A percentile compares a stretch with the other conserved stretches of the same genome.
Conservation (phyloP, 2,113 vertebrate species). For the Mesocricetus auratus region DNA sequence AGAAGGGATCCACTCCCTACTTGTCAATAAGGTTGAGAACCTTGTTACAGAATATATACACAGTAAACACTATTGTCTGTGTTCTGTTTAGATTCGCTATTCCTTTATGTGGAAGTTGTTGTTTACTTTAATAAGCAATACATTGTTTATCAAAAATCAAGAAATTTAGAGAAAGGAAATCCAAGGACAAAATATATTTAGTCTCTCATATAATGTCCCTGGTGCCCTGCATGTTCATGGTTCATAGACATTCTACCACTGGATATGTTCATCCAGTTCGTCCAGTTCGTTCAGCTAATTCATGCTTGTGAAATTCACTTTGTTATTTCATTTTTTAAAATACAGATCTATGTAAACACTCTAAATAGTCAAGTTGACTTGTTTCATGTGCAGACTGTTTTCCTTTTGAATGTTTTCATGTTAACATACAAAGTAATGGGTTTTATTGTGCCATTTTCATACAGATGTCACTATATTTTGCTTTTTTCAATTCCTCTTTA, state of each 20-base stretch:
- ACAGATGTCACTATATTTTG: background rate
- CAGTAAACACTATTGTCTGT: background rate
- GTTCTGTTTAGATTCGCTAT: background rate
- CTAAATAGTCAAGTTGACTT: conserved; percentile 18
- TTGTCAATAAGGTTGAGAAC: background rate
- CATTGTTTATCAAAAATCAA: background rate
- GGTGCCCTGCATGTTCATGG: background rate
- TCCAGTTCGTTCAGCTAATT: conserved; percentile 12
- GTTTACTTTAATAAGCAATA: background rate
- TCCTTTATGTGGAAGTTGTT: background rate
- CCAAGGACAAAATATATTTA: background rate
- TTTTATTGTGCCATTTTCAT: background rate
- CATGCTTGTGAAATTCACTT: background rate
- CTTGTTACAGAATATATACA: background rate
- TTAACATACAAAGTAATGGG: background rate
- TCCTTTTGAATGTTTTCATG: background rate
- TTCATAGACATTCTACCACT: background rate
- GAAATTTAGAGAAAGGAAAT: background rate
- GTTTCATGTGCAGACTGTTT: background rate
- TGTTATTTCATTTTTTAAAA: background rate
- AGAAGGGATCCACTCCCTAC: background rate
- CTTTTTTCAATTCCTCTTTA: background rate
- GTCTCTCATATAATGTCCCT: background rate
- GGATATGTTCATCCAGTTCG: background rate
- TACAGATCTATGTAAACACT: background rate